A percentile compares a stretch with the other conserved stretches of the same genome.
These are phyloP conservation scores for Chouioia cunea DNA, from an alignment of 2,888 invertebrate genomes.

Conservation along the genomic window DNA sequence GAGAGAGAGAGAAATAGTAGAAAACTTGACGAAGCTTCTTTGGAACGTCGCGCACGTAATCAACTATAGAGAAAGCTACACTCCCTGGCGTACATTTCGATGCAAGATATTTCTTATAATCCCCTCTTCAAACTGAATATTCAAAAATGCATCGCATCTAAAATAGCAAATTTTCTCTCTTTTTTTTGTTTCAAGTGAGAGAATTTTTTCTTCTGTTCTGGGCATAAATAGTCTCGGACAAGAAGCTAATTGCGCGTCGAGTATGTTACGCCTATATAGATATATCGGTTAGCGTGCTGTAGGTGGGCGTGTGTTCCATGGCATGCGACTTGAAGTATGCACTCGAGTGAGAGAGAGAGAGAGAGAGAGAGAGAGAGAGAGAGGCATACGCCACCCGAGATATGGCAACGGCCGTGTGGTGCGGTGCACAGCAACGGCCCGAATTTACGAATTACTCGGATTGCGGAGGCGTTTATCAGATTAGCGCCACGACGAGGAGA, in stretches of 20 bases:
- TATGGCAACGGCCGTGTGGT: neutral
- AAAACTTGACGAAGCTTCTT: no score
- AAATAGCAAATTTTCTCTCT: neutral
- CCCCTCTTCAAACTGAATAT: no score
- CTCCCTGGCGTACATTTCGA: no score
- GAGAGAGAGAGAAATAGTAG: no score
- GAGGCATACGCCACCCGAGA: neutral
- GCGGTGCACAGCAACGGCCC: neutral
- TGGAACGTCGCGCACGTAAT: neutral
- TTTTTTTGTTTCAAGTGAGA: constrained; percentile 29
- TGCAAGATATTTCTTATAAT: no score
- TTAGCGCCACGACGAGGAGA: neutral
- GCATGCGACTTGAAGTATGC: constrained; percentile 62
- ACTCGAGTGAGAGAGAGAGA: constrained; percentile 53
- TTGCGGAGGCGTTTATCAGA: neutral
- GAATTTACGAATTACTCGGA: constrained; percentile 32
- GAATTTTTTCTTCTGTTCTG: no score
- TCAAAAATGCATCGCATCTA: no score
- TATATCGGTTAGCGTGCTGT: constrained; percentile 8
- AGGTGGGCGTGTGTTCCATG: constrained; percentile 46
- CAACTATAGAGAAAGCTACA: constrained; percentile 4
- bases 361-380: constrained; percentile 32
- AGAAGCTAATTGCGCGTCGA: constrained; percentile 11
- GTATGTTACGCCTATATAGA: neutral
- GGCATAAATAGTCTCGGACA: no score